Evolutionary conservation across 1,140 invertebrate species (phyloP).

Genomic region (Anadara kagoshimensis): DNA sequence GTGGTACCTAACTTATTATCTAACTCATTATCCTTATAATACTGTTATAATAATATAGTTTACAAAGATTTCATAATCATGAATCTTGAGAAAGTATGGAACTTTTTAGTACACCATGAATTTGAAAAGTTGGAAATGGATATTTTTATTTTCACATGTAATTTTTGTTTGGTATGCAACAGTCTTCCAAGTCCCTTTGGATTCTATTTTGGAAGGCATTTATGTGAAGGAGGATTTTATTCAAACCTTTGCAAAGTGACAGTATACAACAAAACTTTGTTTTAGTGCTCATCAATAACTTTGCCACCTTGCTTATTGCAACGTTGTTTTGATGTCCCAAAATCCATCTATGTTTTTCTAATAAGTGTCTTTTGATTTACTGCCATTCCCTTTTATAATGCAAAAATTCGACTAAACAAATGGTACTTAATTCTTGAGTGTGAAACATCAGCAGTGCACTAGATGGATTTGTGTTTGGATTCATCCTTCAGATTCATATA

Average conservation of each 20-base stretch:
- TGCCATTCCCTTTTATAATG: no score
- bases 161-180: neutral
- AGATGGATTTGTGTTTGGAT: neutral
- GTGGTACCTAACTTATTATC: constrained; percentile 22
- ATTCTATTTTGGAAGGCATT: no score
- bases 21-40: neutral
- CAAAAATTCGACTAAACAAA: no score
- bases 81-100: neutral
- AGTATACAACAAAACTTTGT: no score
- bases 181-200: neutral
- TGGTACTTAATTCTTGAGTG: no score
- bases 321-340: no score
- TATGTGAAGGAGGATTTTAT: no score
- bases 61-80: neutral
- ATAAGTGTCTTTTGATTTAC: no score
- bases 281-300: no score
- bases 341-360: no score
- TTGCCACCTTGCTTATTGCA: no score
- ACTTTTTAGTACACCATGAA: neutral
- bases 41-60: neutral
- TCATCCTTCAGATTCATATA: neutral
- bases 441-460: neutral
- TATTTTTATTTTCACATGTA: neutral
- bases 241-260: no score
- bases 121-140: neutral